Conservation (phyloP, 2,888 invertebrate species). For the Oegoconia quadripuncta region DNA sequence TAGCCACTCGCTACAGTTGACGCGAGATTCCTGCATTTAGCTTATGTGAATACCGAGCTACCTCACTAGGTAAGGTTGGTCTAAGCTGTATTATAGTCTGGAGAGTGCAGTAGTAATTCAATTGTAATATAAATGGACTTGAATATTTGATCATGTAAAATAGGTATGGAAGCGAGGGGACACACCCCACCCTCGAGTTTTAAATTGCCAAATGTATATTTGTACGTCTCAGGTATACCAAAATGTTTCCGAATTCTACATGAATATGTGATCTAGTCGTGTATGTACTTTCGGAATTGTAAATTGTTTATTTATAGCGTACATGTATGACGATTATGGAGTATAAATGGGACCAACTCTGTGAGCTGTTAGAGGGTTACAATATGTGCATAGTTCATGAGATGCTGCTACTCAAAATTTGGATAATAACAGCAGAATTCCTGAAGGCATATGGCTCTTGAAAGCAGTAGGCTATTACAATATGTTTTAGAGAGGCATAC, state of each 20-base stretch:
- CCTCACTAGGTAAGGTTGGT: constrained; percentile 75
- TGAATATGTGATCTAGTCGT: constrained; percentile 78
- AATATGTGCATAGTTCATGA: constrained; percentile 35
- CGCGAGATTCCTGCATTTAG: constrained; percentile 61
- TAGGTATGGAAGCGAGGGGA: constrained; percentile 43
- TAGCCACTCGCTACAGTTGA: constrained; percentile 36
- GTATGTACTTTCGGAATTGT: constrained; percentile 78
- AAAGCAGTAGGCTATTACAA: constrained; percentile 68
- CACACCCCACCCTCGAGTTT: constrained; percentile 33
- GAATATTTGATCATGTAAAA: constrained; percentile 39
- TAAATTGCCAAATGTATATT: constrained; percentile 72
- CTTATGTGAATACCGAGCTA: constrained; percentile 64
- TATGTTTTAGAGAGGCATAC: constrained; percentile 74
- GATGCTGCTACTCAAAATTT: constrained; percentile 31
- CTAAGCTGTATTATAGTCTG: constrained; percentile 67
- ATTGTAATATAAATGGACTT: constrained; percentile 46
- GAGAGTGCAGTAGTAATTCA: constrained; percentile 50
- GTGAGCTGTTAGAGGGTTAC: constrained; percentile 55
- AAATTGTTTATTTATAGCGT: constrained; percentile 72
- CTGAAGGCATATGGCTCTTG: constrained; percentile 56
- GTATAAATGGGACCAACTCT: constrained; percentile 75
- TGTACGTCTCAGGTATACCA: constrained; percentile 71
- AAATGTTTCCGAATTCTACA: constrained; percentile 78
- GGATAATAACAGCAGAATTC: constrained; percentile 43
- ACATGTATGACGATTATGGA: constrained; percentile 62